These are phyloP conservation scores for Sylvia borin DNA, from an alignment of 2,797 vertebrate genomes.

Conservation along the genomic window DNA sequence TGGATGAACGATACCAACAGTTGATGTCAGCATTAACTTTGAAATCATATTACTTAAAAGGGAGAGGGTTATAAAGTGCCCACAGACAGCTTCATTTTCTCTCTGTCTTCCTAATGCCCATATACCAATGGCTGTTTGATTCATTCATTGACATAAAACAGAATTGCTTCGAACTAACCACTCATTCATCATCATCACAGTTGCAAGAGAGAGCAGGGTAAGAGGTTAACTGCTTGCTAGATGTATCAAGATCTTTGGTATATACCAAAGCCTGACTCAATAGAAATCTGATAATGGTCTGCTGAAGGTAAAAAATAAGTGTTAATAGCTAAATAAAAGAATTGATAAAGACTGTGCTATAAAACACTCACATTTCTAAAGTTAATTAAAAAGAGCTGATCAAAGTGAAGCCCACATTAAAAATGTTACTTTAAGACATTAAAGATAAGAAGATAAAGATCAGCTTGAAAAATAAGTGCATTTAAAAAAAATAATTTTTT, in stretches of 20 bases:
- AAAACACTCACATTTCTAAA: constrained; percentile 65
- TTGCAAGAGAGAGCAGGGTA: constrained; percentile 33
- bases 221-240: constrained; percentile 67
- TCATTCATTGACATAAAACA: constrained; percentile 66
- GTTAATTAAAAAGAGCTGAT: constrained; percentile 68
- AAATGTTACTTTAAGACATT: constrained; percentile 61
- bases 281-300: constrained; percentile 52
- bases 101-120: neutral
- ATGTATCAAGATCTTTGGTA: constrained; percentile 49
- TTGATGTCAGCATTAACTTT: constrained; percentile 62
- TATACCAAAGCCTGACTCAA: constrained; percentile 7
- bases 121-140: constrained; percentile 54
- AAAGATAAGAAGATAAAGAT: constrained; percentile 63
- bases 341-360: constrained; percentile 37
- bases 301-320: constrained; percentile 57
- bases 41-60: constrained; percentile 16
- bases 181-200: constrained; percentile 67
- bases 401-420: constrained; percentile 55
- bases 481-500: constrained; percentile 40
- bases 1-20: constrained; percentile 40
- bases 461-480: constrained; percentile 57
- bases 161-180: constrained; percentile 58
- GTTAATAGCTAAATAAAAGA: constrained; percentile 65
- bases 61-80: neutral
- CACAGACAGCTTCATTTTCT: constrained; percentile 40